Evolutionary conservation across 2,888 invertebrate species (phyloP), one percentile per base, ranked within the genome.

Genomic region (Tetragonula carbonaria): DNA sequence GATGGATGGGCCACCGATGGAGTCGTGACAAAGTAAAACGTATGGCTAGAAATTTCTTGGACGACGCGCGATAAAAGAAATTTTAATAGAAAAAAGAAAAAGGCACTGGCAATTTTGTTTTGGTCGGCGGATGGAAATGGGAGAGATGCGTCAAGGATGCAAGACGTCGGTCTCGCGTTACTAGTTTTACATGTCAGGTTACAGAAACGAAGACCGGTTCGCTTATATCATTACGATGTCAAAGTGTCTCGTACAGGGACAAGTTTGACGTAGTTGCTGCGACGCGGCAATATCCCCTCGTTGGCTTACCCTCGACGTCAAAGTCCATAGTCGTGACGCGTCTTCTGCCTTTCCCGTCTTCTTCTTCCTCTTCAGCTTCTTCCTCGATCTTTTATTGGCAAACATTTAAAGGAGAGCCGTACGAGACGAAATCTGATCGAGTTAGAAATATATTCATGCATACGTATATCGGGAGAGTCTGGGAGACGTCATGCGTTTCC

Each of bases 211-310:
- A 86, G 81, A 76, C 80, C 72, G 80, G 73, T 33, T 84, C 85
- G 76, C 67, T 78, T 77, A 77, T 85, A 79, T 85, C 85, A 83
- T 87, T 83, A 87, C 70, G 68, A 85, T 62, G 87, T 88, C 86
- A 87, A 88, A 86, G 79, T 88, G 88, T 85, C 85, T 71, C 23
- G 80, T 45, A 68, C 85, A 87, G 79, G 51, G 51, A 85, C 70
- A 33, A 71, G 68, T 82, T 84, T 83, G 87, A 85, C 85, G 75
- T 79, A 77, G 82, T 76, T 81, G 38, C 77, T 72, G 63, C 75
- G 86, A 83, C 86, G 50, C 70, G 45, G 81, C 85, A 88, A 88
- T 88, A 88, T 88, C 74, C 85, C 82, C 75, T 59, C 59, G 62
- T 73, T 66, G 66, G 66, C 77, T 55, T 76, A 78, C 72, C 67